phyloP scores from a whole-genome alignment of 2,113 vertebrate genomes.

The Lepus americanus region DNA sequence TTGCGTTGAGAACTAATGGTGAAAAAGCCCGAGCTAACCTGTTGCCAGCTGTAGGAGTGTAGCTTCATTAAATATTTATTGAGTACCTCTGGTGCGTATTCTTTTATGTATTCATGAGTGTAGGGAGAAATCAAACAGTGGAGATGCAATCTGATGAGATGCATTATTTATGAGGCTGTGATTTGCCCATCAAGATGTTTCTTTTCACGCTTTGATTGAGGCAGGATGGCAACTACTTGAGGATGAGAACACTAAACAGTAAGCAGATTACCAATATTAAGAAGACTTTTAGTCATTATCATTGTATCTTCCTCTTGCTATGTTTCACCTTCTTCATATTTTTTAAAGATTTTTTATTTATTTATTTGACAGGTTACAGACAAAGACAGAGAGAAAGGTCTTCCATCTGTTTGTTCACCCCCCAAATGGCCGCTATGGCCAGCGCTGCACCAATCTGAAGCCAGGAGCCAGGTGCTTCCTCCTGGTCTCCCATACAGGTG shows the following conservation, averaged over 20 bases:
- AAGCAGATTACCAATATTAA: not conserved
- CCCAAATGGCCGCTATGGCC: too few relatives aligned
- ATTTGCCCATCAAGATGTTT: constrained; percentile 29
- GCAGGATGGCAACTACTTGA: constrained; percentile 11
- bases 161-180: not conserved
- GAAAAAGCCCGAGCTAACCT: not conserved
- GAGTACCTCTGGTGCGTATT: not conserved
- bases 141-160: constrained; percentile 38
- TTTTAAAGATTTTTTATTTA: too few relatives aligned
- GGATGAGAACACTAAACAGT: not conserved
- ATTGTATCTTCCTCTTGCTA: not conserved
- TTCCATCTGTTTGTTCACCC: too few relatives aligned
- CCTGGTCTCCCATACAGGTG: too few relatives aligned
- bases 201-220: not conserved
- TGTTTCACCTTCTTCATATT: not conserved
- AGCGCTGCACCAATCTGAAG: too few relatives aligned
- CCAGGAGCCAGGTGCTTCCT: too few relatives aligned
- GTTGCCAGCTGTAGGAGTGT: not conserved
- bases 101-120: not conserved
- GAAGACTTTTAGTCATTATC: constrained; percentile 13
- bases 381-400: too few relatives aligned
- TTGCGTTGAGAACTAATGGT: not conserved
- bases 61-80: constrained; percentile 22
- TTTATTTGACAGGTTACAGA: too few relatives aligned
- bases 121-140: constrained; percentile 49